These are phyloP conservation scores for Stegastes partitus DNA, from an alignment of 2,113 vertebrate genomes.

Conservation along the genomic window DNA sequence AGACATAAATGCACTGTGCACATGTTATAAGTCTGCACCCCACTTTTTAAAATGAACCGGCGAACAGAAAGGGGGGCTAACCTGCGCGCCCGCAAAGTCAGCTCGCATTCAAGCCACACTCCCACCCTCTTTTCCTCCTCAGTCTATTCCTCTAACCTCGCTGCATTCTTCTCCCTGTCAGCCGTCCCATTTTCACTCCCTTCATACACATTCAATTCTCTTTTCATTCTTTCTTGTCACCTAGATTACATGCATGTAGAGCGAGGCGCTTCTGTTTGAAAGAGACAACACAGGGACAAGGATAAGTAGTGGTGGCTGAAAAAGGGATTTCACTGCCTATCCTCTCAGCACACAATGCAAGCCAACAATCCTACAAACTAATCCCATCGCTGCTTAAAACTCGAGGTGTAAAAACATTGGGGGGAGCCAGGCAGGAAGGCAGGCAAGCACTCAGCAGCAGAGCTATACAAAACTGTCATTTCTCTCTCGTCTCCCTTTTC, in stretches of 20 bases:
- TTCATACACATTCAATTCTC: constrained; percentile 74
- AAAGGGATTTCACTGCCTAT: constrained; percentile 85
- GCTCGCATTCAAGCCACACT: constrained; percentile 20
- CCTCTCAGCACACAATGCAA: constrained; percentile 82
- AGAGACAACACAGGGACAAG: constrained; percentile 81
- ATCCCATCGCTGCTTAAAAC: constrained; percentile 83
- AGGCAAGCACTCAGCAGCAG: constrained; percentile 38
- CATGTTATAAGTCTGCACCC: constrained; percentile 50
- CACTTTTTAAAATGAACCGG: constrained; percentile 59
- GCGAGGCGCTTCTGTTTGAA: constrained; percentile 79
- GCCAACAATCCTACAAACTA: constrained; percentile 84
- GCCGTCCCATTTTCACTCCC: constrained; percentile 68
- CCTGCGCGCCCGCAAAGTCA: constrained; percentile 28
- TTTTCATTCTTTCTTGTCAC: constrained; percentile 80
- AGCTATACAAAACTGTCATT: constrained; percentile 46
- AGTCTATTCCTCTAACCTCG: constrained; percentile 38
- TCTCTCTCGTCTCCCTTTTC: constrained; percentile 23
- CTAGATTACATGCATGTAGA: constrained; percentile 84
- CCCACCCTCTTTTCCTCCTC: constrained; percentile 29
- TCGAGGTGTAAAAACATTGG: constrained; percentile 74
- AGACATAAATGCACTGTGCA: constrained; percentile 68
- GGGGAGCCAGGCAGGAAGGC: constrained; percentile 62
- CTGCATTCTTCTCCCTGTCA: constrained; percentile 55
- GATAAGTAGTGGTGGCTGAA: constrained; percentile 83
- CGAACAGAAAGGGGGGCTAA: constrained; percentile 20